Percentiles rank a stretch among this genome's conserved stretches.
Evolutionary conservation across 2,888 invertebrate species (phyloP).

Genomic region (Hipparchia sbordonii): DNA sequence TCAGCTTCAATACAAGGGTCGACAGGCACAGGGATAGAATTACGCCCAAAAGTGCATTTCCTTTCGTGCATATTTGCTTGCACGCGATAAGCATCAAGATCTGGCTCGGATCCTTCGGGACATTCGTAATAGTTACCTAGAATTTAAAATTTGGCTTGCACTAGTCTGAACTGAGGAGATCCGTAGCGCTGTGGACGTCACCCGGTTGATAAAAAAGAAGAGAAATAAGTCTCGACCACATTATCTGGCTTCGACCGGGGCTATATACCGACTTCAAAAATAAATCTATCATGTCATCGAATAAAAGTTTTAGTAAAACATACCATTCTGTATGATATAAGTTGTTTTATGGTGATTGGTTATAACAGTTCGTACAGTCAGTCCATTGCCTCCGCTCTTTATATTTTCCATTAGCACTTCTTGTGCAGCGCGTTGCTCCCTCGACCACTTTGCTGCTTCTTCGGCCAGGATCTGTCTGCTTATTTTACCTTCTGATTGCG

Average conservation of each 20-base stretch:
- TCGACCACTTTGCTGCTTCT: constrained; percentile 77
- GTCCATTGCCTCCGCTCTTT: constrained; percentile 74
- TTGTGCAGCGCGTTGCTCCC: constrained; percentile 73
- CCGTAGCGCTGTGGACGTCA: too few relatives aligned
- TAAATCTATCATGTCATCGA: too few relatives aligned
- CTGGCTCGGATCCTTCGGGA: constrained; percentile 71
- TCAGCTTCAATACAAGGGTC: constrained; percentile 79
- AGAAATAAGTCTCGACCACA: too few relatives aligned
- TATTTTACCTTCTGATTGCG: constrained; percentile 72
- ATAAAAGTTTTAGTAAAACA: background rate
- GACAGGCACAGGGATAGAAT: constrained; percentile 58
- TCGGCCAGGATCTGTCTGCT: constrained; percentile 75
- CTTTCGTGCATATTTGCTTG: constrained; percentile 76
- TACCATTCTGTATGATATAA: constrained; percentile 76
- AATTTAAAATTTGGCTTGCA: background rate
- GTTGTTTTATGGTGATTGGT: constrained; percentile 58
- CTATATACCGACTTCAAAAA: too few relatives aligned
- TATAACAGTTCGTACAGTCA: constrained; percentile 71
- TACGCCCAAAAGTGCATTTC: constrained; percentile 66
- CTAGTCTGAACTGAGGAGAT: too few relatives aligned
- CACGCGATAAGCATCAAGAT: constrained; percentile 67
- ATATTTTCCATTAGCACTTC: constrained; percentile 78
- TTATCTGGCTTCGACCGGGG: too few relatives aligned
- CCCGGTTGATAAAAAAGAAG: too few relatives aligned
- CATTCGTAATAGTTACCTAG: constrained; percentile 71